A percentile compares a stretch with the other conserved stretches of the same genome.
These are phyloP conservation scores for Ischnus inquisitorius DNA, from an alignment of 2,888 invertebrate genomes.

Conservation along the genomic window DNA sequence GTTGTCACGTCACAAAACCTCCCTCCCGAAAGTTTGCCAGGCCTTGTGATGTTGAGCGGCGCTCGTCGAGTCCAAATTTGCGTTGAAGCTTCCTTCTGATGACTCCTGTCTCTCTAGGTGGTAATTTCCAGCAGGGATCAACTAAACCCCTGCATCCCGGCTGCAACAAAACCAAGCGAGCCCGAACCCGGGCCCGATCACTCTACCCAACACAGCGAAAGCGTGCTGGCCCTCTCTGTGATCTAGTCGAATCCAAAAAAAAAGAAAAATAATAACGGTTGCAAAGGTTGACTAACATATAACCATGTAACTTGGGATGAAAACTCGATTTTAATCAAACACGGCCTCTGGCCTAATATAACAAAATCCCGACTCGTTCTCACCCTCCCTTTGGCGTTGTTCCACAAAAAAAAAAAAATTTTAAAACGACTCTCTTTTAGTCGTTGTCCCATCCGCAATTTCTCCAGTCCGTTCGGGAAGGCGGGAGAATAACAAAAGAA, in stretches of 20 bases:
- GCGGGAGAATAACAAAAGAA: too few species aligned
- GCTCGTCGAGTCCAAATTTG: not conserved
- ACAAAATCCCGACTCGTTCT: too few species aligned
- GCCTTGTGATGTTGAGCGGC: not conserved
- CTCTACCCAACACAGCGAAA: not conserved
- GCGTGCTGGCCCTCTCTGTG: not conserved
- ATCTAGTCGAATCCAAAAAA: not conserved
- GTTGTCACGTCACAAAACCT: not conserved
- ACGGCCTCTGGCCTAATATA: too few species aligned
- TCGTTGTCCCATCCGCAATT: too few species aligned
- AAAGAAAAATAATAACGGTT: too few species aligned
- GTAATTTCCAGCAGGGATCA: not conserved
- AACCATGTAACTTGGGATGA: too few species aligned
- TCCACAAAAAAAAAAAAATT: too few species aligned
- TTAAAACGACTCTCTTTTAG: too few species aligned
- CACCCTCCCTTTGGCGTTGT: too few species aligned
- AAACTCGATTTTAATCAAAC: too few species aligned
- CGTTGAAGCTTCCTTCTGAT: not conserved
- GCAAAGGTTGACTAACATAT: too few species aligned
- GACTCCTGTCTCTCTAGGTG: slow-evolving; percentile 2
- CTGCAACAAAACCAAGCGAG: not conserved
- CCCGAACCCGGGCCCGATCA: not conserved
- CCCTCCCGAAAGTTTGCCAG: not conserved
- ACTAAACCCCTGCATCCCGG: not conserved
- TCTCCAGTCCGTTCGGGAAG: too few species aligned